Percentiles rank a stretch among this genome's conserved stretches.
phyloP scores from a whole-genome alignment of 2,113 vertebrate species.

The Fulmarus glacialis region DNA sequence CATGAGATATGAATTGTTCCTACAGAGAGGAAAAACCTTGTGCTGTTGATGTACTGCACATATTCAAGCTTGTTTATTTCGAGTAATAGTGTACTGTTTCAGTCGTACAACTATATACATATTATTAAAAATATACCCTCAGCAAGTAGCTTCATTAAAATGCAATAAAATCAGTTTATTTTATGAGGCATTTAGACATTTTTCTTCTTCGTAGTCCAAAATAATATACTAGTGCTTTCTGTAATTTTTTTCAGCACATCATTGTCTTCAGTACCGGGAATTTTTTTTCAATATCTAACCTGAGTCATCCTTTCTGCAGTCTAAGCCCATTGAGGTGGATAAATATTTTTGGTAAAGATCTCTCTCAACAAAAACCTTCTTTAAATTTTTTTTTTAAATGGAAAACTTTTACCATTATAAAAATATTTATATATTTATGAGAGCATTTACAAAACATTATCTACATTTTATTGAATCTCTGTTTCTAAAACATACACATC shows the following conservation, averaged over 20 bases:
- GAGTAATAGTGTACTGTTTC: neutral
- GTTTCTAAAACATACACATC: neutral
- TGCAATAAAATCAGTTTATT: neutral
- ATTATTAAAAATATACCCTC: neutral
- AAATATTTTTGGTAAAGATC: neutral
- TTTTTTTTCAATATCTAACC: neutral
- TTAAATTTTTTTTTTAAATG: too few species aligned
- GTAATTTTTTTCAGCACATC: neutral
- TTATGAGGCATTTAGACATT: neutral
- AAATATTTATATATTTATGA: neutral
- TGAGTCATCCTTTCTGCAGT: neutral
- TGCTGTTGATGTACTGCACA: neutral
- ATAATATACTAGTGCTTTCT: neutral
- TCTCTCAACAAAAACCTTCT: neutral
- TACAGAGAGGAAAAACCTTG: neutral
- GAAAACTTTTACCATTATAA: neutral
- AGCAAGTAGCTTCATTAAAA: neutral
- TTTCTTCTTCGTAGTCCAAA: neutral
- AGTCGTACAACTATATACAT: neutral
- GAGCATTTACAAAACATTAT: neutral
- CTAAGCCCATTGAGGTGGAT: neutral
- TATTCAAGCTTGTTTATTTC: neutral
- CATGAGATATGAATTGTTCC: neutral
- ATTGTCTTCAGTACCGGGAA: neutral
- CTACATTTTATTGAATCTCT: neutral